Percentiles rank a stretch among this genome's conserved stretches.
Evolutionary conservation across 1,140 invertebrate species (phyloP).

Genomic region (Musca domestica): DNA sequence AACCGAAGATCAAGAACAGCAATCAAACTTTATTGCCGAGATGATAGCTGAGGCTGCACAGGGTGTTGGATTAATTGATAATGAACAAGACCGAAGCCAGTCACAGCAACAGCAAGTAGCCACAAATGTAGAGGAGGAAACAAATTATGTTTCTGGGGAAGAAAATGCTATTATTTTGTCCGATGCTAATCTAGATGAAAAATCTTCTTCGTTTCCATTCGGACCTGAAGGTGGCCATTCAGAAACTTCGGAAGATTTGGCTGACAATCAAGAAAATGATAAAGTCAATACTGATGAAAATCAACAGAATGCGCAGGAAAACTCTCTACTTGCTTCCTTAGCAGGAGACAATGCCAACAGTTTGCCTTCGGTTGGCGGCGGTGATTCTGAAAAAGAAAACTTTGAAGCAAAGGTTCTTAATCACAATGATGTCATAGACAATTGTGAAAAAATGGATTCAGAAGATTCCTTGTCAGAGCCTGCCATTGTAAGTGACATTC

Average conservation of each 20-base stretch:
- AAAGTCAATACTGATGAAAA: slow-evolving; percentile 13
- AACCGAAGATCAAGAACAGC: slow-evolving; percentile 10
- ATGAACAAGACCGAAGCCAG: neutral
- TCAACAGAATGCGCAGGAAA: slow-evolving; percentile 39
- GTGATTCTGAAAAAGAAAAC: slow-evolving; percentile 42
- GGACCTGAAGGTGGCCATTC: slow-evolving; percentile 42
- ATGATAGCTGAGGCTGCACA: slow-evolving; percentile 31
- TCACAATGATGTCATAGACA: slow-evolving; percentile 11
- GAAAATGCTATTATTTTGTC: slow-evolving; percentile 40
- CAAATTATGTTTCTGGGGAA: slow-evolving; percentile 16
- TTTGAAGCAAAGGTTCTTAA: slow-evolving; percentile 36
- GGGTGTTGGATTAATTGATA: slow-evolving; percentile 21
- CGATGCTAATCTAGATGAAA: slow-evolving; percentile 40
- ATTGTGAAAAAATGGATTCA: slow-evolving; percentile 37
- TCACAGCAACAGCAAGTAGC: neutral
- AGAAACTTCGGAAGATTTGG: slow-evolving; percentile 46
- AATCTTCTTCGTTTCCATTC: slow-evolving; percentile 51
- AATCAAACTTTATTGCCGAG: slow-evolving; percentile 29
- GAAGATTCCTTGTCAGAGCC: slow-evolving; percentile 39
- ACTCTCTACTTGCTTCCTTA: slow-evolving; percentile 45
- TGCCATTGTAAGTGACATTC: slow-evolving; percentile 38
- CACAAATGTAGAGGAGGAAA: slow-evolving; percentile 13
- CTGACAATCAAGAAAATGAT: slow-evolving; percentile 25
- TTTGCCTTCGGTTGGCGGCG: slow-evolving; percentile 53
- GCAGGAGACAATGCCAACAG: slow-evolving; percentile 53